Conservation (phyloP, 2,888 invertebrate species). For the Sympetrum striolatum region DNA sequence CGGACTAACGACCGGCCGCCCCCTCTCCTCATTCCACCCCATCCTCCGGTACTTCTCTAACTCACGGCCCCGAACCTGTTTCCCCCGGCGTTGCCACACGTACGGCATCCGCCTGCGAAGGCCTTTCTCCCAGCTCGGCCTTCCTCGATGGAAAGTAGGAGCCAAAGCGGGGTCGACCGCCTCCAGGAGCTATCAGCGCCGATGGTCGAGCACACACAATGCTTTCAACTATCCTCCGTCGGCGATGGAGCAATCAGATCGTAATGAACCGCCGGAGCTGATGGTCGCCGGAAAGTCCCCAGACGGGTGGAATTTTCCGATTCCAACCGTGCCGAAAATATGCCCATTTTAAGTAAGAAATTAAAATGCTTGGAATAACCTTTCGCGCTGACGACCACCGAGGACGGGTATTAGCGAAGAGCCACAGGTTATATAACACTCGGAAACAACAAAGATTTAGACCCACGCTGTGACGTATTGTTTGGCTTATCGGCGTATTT, state of each 20-base stretch:
- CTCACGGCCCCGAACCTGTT: slow-evolving; percentile 33
- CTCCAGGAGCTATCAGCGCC: background rate
- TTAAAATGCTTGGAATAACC: no score
- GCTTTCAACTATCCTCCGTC: background rate
- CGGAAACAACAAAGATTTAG: no score
- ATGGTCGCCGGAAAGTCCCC: background rate
- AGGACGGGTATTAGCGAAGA: no score
- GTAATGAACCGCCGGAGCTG: background rate
- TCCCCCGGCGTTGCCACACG: slow-evolving; percentile 35
- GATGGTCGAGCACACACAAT: background rate
- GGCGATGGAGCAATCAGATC: background rate
- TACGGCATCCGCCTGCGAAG: slow-evolving; percentile 40
- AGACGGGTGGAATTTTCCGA: background rate
- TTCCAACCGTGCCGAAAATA: background rate
- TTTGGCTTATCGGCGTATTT: no score
- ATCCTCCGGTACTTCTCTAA: background rate
- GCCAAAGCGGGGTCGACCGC: slow-evolving; percentile 35
- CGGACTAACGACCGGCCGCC: slow-evolving; percentile 34
- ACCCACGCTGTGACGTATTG: no score
- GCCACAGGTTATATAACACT: no score
- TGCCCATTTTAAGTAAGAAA: no score
- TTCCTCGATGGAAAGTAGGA: slow-evolving; percentile 42
- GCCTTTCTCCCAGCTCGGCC: slow-evolving; percentile 34
- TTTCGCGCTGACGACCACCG: no score
- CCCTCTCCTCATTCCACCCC: background rate